Conservation (phyloP, 2,797 vertebrate species). For the Euphonia xanthogaster region DNA sequence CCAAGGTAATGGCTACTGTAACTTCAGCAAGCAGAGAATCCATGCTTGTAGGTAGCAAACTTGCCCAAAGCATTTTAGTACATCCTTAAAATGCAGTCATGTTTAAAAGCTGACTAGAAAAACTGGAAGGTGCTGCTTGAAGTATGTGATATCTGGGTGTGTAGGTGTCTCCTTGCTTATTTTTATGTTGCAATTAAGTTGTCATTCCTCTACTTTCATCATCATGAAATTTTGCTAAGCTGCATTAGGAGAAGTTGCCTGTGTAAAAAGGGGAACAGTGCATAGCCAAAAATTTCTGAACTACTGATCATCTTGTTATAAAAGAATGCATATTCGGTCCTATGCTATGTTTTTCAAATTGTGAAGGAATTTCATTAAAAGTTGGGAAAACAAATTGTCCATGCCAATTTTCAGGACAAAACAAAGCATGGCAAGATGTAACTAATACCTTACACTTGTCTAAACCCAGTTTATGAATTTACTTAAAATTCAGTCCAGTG, state of each 20-base stretch:
- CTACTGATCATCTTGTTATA: neutral
- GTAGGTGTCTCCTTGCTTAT: conserved; percentile 15
- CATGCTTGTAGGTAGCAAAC: neutral
- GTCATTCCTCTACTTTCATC: neutral
- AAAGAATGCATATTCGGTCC: neutral
- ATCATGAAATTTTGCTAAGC: neutral
- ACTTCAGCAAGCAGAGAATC: neutral
- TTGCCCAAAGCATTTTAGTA: neutral
- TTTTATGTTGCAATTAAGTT: conserved; percentile 30
- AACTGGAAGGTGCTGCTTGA: conserved; percentile 51
- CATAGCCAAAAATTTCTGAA: neutral
- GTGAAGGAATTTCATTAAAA: neutral
- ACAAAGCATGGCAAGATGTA: neutral
- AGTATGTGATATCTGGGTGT: conserved; percentile 40
- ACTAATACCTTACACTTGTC: neutral
- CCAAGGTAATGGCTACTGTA: neutral
- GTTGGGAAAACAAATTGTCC: neutral
- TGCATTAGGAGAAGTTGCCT: neutral
- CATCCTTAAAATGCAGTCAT: neutral
- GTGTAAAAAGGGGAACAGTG: neutral
- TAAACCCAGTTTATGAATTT: neutral
- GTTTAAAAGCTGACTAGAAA: conserved; percentile 46
- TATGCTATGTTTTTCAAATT: neutral
- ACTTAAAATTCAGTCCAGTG: neutral
- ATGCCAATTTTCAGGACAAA: neutral